Evolutionary conservation across 2,888 invertebrate genomes (phyloP), one percentile per base, ranked within the genome.

Genomic region (Thecophora atra): DNA sequence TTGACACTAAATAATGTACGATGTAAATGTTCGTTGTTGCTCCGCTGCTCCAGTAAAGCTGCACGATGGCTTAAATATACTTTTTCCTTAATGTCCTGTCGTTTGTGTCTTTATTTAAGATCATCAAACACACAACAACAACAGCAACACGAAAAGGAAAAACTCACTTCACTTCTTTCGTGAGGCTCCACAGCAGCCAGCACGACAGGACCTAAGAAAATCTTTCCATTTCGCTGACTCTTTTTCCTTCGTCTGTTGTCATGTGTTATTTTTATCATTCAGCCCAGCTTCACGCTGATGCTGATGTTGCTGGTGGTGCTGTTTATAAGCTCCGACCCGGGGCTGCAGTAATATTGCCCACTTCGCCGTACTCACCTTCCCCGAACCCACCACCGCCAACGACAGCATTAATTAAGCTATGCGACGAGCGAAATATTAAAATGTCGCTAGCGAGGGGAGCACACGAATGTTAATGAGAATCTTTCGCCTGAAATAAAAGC

Each of bases 361-460:
- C 51, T 51, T 2, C 24, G 6, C 51, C n/a, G 17, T 6, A 11
- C 51, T 54, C 37, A 37, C 19, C 54, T 54, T 54, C 21, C 54
- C n/a, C 11, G 11, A 13, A 13, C n/a, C n/a, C 54, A 21, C 8
- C 54, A 21, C 8, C 13, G 4, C 7, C 54, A 73, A 68, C 66
- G 69, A 66, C 70, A 66, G 63, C 72, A 60, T 63, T 72, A 74
- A 74, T 74, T 74, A 73, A 73, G 64, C 47, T 28, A 21, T n/a
- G 19, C 54, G 37, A 69, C 69, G 69, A 52, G 54, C 60, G 58
- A 70, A 62, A 65, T 72, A 72, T 72, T 72, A 72, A 72, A 72
- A 72, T 65, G 70, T 72, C 70, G 37, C 44, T 58, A 65, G 58
- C 60, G 13, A 19, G 51, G n/a, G 19, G 51, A 30, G 28, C 4